A percentile compares a stretch with the other conserved stretches of the same genome.
Conservation (phyloP, 2,888 invertebrate genomes). For the Phoenoteleia sp. region DNA sequence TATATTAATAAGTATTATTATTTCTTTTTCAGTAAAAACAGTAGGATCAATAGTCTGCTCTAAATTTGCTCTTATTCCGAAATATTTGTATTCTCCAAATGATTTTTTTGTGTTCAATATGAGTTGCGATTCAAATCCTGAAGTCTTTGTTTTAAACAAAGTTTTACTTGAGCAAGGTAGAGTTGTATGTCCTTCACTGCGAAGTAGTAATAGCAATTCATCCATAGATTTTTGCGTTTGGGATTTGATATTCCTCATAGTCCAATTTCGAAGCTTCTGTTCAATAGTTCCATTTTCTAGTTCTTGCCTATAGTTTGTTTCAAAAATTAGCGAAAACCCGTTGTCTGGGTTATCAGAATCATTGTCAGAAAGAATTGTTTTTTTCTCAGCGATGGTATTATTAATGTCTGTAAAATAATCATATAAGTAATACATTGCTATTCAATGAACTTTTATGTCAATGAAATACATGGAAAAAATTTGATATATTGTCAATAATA, state of each 20-base stretch:
- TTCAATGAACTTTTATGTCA: too few species aligned
- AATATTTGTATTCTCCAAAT: slow-evolving; percentile 39
- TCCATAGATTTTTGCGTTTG: slow-evolving; percentile 38
- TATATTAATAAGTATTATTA: slow-evolving; percentile 23
- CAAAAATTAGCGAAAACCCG: neutral
- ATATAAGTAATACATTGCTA: neutral
- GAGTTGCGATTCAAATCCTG: slow-evolving; percentile 2
- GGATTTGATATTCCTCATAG: slow-evolving; percentile 6
- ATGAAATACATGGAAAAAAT: too few species aligned
- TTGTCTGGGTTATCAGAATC: neutral
- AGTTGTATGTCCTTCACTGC: slow-evolving; percentile 24
- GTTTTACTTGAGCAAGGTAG: slow-evolving; percentile 36
- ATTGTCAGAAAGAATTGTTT: neutral
- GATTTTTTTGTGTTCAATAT: slow-evolving; percentile 16
- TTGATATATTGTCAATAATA: too few species aligned
- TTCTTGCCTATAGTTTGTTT: neutral
- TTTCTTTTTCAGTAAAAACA: slow-evolving; percentile 6
- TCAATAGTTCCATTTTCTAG: slow-evolving; percentile 17
- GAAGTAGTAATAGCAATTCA: slow-evolving; percentile 29
- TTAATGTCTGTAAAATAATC: slow-evolving; percentile 4
- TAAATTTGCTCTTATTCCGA: slow-evolving; percentile 26
- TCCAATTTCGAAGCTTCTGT: slow-evolving; percentile 27
- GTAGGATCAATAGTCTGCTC: slow-evolving; percentile 6
- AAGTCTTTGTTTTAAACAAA: slow-evolving; percentile 31
- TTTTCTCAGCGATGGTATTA: neutral